Conservation (phyloP, 2,113 vertebrate genomes). For the Labrus mixtus region DNA sequence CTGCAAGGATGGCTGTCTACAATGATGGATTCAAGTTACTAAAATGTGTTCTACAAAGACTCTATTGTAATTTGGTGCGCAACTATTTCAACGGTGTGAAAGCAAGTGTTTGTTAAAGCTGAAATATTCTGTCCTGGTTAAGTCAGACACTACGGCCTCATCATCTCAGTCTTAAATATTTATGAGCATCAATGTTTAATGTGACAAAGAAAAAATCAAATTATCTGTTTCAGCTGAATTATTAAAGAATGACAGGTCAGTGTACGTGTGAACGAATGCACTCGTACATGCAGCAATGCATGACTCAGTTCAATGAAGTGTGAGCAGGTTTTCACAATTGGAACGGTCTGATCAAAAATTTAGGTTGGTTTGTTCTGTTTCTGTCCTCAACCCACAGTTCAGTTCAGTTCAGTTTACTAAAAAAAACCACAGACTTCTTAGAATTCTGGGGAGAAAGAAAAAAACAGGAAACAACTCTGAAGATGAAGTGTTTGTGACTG, state of each 20-base stretch:
- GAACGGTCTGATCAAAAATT: background rate
- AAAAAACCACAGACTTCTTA: background rate
- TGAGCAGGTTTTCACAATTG: background rate
- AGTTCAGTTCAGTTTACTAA: background rate
- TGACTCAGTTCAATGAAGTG: background rate
- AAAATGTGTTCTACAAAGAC: background rate
- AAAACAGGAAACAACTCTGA: background rate
- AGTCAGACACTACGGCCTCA: background rate
- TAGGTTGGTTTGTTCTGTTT: background rate
- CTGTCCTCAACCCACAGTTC: background rate
- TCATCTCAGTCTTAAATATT: constrained; percentile 7
- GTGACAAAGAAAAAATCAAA: background rate
- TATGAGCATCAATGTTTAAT: constrained; percentile 17
- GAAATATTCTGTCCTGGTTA: background rate
- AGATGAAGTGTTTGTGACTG: background rate
- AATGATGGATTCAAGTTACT: background rate
- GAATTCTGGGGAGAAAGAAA: background rate
- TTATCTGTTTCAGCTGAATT: constrained; percentile 12
- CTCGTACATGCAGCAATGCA: background rate
- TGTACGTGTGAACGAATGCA: background rate
- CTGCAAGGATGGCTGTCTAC: too few relatives aligned
- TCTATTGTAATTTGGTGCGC: background rate
- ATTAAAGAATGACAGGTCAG: constrained; percentile 2
- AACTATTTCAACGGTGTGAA: background rate
- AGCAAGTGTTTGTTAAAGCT: background rate